These are phyloP conservation scores for Aphelenchoides avenae DNA, from an alignment of 1,140 invertebrate species.

Conservation along the genomic window DNA sequence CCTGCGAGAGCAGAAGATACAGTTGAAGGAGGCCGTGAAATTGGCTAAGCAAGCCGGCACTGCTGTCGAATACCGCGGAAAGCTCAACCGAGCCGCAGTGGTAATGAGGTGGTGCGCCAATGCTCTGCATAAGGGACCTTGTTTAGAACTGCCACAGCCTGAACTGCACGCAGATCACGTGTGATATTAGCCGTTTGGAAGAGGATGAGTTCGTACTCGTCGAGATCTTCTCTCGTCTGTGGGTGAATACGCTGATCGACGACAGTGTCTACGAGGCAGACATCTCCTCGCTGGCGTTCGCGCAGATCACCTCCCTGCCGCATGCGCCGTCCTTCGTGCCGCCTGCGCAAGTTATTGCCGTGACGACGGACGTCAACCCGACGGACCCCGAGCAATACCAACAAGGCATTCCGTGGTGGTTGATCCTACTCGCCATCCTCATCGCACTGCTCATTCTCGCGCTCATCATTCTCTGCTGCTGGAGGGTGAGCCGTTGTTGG, in stretches of 20 bases:
- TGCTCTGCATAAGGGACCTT: background rate
- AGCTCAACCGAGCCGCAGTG: conserved; percentile 37
- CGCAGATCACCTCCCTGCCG: conserved; percentile 48
- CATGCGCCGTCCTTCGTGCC: conserved; percentile 47
- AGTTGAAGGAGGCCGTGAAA: conserved; percentile 50
- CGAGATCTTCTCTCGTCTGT: conserved; percentile 55
- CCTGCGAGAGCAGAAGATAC: conserved; percentile 33
- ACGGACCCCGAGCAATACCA: conserved; percentile 37
- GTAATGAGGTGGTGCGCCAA: conserved; percentile 2
- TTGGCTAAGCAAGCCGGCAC: conserved; percentile 42
- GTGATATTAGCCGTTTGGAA: conserved; percentile 52
- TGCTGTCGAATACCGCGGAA: conserved; percentile 51
- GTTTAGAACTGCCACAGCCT: conserved; percentile 48
- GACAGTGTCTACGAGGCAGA: conserved; percentile 48
- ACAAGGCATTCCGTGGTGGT: conserved; percentile 47
- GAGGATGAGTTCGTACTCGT: conserved; percentile 55
- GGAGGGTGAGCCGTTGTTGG: conserved; percentile 28
- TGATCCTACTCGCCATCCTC: conserved; percentile 41
- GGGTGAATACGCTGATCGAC: conserved; percentile 57
- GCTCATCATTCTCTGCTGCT: conserved; percentile 44
- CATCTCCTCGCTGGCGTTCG: conserved; percentile 52
- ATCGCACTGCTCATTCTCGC: conserved; percentile 43
- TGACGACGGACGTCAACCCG: conserved; percentile 50
- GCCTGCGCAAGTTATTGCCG: conserved; percentile 47
- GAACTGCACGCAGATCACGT: conserved; percentile 57